Evolutionary conservation across 2,113 vertebrate species (phyloP).

Genomic region (Brachypodius melanocephalos): DNA sequence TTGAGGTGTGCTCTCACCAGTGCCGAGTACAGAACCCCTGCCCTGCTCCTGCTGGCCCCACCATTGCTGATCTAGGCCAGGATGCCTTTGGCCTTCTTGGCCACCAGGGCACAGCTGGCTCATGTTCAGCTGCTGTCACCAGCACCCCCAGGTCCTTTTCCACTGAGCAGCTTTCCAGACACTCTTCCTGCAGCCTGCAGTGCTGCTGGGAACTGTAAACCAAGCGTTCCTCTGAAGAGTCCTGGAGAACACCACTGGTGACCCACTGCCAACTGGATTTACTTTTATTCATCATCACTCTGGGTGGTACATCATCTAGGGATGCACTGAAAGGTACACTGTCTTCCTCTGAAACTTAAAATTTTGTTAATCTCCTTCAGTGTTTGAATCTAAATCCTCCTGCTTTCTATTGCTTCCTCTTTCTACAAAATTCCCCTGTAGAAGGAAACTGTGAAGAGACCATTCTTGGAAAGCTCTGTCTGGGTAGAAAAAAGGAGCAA

Average conservation of each 20-base stretch:
- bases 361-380: not conserved
- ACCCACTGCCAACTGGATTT: not conserved
- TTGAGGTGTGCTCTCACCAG: not conserved
- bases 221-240: not conserved
- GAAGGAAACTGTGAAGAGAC: not conserved
- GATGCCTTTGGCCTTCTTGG: not conserved
- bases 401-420: not conserved
- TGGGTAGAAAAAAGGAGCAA: not conserved
- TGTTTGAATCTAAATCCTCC: not conserved
- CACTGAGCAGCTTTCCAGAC: fast-evolving
- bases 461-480: not conserved
- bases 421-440: not conserved
- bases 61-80: fast-evolving
- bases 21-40: fast-evolving
- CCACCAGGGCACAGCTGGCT: fast-evolving
- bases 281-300: not conserved
- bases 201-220: not conserved
- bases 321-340: not conserved
- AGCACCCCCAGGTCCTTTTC: no score
- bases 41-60: not conserved
- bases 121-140: not conserved
- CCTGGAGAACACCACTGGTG: not conserved
- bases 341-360: not conserved
- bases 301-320: not conserved
- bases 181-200: not conserved